Conservation (phyloP, 2,888 invertebrate genomes). For the Labia minor region DNA sequence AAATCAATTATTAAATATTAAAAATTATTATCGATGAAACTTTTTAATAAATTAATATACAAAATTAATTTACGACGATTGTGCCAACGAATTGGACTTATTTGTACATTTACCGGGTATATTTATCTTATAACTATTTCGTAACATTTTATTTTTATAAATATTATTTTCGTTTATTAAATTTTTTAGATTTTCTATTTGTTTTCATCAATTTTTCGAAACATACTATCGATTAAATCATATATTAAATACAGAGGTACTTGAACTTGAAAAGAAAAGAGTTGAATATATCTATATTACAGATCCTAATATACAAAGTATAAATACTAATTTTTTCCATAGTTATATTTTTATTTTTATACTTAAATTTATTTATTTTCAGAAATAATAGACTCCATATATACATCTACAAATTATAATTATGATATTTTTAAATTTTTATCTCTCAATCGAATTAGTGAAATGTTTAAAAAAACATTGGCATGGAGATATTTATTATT, state of each 20-base stretch:
- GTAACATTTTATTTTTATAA: too few relatives aligned
- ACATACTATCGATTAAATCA: slow-evolving; percentile 18
- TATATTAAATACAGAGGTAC: slow-evolving; percentile 31
- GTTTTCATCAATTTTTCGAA: background rate
- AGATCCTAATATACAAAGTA: slow-evolving; percentile 33
- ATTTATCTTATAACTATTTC: background rate
- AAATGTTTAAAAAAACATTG: slow-evolving; percentile 29
- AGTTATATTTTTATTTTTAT: slow-evolving; percentile 14
- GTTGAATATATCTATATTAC: slow-evolving; percentile 46
- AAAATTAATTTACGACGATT: background rate
- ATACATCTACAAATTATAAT: background rate
- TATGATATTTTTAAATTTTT: background rate
- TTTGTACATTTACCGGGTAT: background rate
- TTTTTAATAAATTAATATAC: background rate
- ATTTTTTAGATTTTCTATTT: background rate
- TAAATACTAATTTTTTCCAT: slow-evolving; percentile 18
- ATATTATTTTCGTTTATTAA: background rate
- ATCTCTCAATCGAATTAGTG: background rate
- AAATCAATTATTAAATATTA: background rate
- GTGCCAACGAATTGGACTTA: background rate
- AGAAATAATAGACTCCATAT: background rate
- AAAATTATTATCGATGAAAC: background rate
- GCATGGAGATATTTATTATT: slow-evolving; percentile 56
- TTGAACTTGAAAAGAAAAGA: slow-evolving; percentile 35
- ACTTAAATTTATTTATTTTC: background rate